These are phyloP conservation scores for Ellobius talpinus DNA, from an alignment of 2,113 vertebrate genomes.

Conservation along the genomic window DNA sequence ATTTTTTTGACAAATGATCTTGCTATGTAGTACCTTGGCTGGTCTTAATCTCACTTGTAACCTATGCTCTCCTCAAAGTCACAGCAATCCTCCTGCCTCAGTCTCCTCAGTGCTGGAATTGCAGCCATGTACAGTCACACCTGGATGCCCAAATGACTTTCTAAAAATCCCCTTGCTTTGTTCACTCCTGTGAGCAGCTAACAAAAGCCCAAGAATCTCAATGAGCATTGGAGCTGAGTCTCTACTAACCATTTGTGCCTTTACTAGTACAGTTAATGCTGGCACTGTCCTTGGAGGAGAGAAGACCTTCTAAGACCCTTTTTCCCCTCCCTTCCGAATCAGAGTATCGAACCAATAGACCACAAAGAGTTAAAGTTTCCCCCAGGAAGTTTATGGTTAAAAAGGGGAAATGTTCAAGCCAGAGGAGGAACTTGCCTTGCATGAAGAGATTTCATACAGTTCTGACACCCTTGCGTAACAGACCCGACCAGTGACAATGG, in stretches of 20 bases:
- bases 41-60: neutral
- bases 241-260: constrained; percentile 67
- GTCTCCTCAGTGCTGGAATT: neutral
- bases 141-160: neutral
- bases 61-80: neutral
- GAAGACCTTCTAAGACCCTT: neutral
- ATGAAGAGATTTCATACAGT: neutral
- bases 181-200: constrained; percentile 61
- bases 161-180: neutral
- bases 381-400: neutral
- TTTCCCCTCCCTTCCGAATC: neutral
- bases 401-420: neutral
- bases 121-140: neutral
- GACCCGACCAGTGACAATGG: neutral
- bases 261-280: constrained; percentile 81
- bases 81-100: neutral
- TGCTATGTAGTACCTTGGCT: neutral
- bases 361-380: neutral
- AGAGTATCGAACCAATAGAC: neutral
- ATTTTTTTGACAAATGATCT: neutral
- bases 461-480: neutral
- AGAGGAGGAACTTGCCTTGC: neutral
- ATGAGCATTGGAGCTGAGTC: constrained; percentile 65
- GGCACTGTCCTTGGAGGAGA: neutral
- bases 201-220: constrained; percentile 68